Base-by-base conservation (phyloP, 2,797 vertebrate genomes). In the Periophthalmus magnuspinnatus region DNA sequence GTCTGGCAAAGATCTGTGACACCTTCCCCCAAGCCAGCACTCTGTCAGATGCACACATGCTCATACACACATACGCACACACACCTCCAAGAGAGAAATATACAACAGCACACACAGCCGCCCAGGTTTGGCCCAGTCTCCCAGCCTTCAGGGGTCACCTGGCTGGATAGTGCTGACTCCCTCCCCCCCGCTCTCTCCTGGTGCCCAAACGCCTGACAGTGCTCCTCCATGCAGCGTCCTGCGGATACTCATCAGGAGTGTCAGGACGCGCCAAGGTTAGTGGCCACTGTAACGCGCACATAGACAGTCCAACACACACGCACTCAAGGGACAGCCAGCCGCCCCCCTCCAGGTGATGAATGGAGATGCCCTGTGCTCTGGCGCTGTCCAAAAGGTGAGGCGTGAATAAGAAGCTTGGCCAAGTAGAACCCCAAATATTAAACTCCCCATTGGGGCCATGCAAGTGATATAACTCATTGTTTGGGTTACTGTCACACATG, bases 201-300 rank as follows among this genome's bases (percentile, higher is more conserved):
- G 95, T 94, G 87, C 84, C 82, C 84, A 96, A 98, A 97, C 93
- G 95, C 96, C 96, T 97, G 96, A 96, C 96, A 95, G 95, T 96
- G 96, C 94, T 96, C 96, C 95, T 97, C 95, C 95, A 45, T 16
- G 41, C 41, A 96, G 96, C 96, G 96, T 97, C 96, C 96, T 97
- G 96, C 96, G 97, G 97, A 98, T 98, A 91, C 96, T 98, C 97
- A 98, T 98, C 97, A 97, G 94, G 95, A 97, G 95, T 96, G 96
- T 98, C 96, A 98, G 97, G 97, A 98, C 97, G 96, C 96, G 96
- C 95, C 97, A 99, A 99, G 97, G 97, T 98, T 98, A 99, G 97
- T 94, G 95, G 95, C 96, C 96, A 96, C 94, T 94, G 95, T 90
- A 95, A 96, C 94, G 92, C 80, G 79, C 79, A 93, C 93, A 80